Evolutionary conservation across 2,113 vertebrate species (phyloP), one percentile per base, ranked within the genome.

Genomic region (Columba janthina): DNA sequence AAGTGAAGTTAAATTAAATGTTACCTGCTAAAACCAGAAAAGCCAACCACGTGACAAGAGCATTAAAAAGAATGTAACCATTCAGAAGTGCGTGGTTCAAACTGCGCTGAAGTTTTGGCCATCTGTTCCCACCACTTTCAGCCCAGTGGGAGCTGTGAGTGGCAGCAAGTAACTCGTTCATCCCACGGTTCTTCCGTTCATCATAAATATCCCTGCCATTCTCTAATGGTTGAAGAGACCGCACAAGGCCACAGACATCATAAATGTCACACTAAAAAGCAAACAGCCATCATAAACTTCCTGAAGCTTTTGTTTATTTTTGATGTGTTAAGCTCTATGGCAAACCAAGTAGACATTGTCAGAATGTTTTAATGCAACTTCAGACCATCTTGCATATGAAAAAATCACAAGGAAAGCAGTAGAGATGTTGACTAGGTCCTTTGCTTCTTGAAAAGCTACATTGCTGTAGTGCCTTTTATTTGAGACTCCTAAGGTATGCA

Each of bases 401-500:
- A 25, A 54, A 56, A 66, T 1, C 1, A 0, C 9, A 22, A 61
- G 44, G 7, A 29, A 76, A 46, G 13, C 3, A 53, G 9, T 32
- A 46, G 16, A 48, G 8, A 19, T 48, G 13, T 38, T 91, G 26
- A 70, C 9, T 42, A 46, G 18, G 38, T 40, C 2, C 6, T 25
- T 38, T 91, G 21, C 34, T 72, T 21, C 44, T 72, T 19, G 6
- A 29, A 16, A 83, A 56, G 13, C 14, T 69, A 19, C 25, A 13
- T 10, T 19, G 8, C 18, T 88, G 31, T 42, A 50, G 16, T 24
- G 7, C 7, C n/a, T 34, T 54, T 38, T 62, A 18, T 79, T 64
- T 46, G 26, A 75, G 22, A 58, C 15, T 73, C 31, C 26, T 56
- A 42, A 64, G 26, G 5, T 42, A 26, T 21, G 26, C 19, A 32